Evolutionary conservation across 2,888 invertebrate species (phyloP), one percentile per base, ranked within the genome.

Genomic region (Nysson spinosus): DNA sequence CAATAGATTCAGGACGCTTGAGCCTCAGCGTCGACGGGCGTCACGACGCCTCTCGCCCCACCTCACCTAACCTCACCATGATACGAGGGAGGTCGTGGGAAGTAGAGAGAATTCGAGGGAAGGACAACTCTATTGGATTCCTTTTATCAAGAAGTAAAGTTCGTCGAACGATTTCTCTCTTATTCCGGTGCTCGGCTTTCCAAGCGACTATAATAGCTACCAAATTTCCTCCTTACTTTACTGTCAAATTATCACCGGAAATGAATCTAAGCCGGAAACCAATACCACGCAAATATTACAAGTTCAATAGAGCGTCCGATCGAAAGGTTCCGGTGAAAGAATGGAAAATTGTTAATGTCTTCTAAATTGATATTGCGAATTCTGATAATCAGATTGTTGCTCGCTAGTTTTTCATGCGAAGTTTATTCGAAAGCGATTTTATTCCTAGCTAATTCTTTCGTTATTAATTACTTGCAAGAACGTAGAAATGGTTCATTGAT

Each of bases 121-220:
- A n/a, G 32, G 11, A 42, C 9, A 17, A 12, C 58, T 67, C 60
- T 46, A 64, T 72, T 66, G 58, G 20, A 61, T 73, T 62, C 55
- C 60, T 62, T 62, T 44, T 9, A 26, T 42, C 6, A 30, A 9
- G 16, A 49, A 61, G 55, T 46, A 54, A 56, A 61, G 61, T 72
- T 64, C 44, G 24, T 52, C 40, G 63, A 26, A 60, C 56, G 60
- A 67, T 51, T 69, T 57, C 66, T 54, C 11, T 47, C 24, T 11
- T 17, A 11, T 51, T 52, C 51, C 43, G 43, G 24, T 17, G 14
- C 28, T 28, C 7, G 14, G 24, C 24, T 37, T 43, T 17, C 32
- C 12, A n/a, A 12, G 12, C 7, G 17, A 4, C 35, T 35, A 35
- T 28, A 28, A 26, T 5, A 12, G 14, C 5, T 17, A 19, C 11